Percentiles rank a stretch among this genome's conserved stretches.
phyloP scores from a whole-genome alignment of 2,113 vertebrate species.

The Mionectes macconnelli region DNA sequence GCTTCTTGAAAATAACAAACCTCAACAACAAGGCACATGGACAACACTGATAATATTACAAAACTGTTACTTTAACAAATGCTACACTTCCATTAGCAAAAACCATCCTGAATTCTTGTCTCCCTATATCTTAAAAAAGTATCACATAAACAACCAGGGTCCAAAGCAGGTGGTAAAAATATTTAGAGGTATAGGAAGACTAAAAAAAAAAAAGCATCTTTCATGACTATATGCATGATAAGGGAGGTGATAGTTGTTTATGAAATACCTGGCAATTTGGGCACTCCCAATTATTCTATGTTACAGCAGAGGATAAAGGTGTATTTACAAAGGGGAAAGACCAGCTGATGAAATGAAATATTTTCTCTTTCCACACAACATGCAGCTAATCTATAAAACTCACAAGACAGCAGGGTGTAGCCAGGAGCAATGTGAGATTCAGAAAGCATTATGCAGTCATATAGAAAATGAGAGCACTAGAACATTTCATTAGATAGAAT shows the following conservation, averaged over 20 bases:
- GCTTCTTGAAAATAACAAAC: background rate
- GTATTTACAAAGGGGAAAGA: slow-evolving; percentile 29
- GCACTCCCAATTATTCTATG: background rate
- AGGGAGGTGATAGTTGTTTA: background rate
- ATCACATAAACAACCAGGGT: background rate
- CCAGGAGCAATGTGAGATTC: background rate
- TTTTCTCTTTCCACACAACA: background rate
- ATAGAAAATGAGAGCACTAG: background rate
- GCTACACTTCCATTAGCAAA: background rate
- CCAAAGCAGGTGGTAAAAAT: background rate
- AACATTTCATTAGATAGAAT: slow-evolving; percentile 12
- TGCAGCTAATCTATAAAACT: background rate
- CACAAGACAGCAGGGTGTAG: background rate
- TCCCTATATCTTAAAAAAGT: background rate
- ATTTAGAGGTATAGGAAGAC: background rate
- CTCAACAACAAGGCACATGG: background rate
- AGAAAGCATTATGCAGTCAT: background rate
- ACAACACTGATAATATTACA: background rate
- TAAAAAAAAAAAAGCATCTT: background rate
- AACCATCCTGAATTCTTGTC: background rate
- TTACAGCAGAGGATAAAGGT: background rate
- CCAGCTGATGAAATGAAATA: slow-evolving; percentile 2
- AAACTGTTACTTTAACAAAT: background rate
- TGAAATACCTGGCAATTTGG: background rate
- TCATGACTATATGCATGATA: background rate